These are phyloP conservation scores for Phalloptychus januarius DNA, from an alignment of 2,797 vertebrate species.

Conservation along the genomic window DNA sequence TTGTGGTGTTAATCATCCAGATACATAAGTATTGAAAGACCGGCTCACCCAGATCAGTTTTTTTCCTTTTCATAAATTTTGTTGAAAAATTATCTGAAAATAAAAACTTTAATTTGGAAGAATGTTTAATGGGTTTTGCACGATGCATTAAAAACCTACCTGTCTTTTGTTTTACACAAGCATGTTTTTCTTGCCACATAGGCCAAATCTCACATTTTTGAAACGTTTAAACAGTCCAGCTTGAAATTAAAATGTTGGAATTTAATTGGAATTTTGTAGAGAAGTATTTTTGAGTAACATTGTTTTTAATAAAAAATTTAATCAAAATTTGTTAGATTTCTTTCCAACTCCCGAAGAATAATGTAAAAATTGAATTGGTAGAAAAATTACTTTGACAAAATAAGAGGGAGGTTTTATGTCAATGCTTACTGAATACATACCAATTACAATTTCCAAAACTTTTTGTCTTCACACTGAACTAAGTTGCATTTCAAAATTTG, in stretches of 20 bases:
- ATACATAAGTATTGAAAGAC: conserved; percentile 16
- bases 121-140: neutral
- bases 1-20: neutral
- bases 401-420: neutral
- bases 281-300: neutral
- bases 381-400: neutral
- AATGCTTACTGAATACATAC: neutral
- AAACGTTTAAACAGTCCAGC: neutral
- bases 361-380: neutral
- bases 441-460: neutral
- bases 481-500: neutral
- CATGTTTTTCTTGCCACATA: neutral
- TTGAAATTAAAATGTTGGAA: neutral
- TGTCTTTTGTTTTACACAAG: neutral
- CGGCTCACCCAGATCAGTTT: conserved; percentile 31
- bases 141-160: neutral
- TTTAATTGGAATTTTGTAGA: neutral
- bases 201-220: neutral
- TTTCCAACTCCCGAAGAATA: neutral
- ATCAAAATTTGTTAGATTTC: neutral
- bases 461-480: neutral
- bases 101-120: neutral
- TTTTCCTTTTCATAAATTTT: neutral
- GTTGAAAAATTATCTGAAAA: conserved; percentile 1
- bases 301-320: neutral